Evolutionary conservation across 2,113 vertebrate genomes (phyloP).

Genomic region (Gallinago paraguaiae): DNA sequence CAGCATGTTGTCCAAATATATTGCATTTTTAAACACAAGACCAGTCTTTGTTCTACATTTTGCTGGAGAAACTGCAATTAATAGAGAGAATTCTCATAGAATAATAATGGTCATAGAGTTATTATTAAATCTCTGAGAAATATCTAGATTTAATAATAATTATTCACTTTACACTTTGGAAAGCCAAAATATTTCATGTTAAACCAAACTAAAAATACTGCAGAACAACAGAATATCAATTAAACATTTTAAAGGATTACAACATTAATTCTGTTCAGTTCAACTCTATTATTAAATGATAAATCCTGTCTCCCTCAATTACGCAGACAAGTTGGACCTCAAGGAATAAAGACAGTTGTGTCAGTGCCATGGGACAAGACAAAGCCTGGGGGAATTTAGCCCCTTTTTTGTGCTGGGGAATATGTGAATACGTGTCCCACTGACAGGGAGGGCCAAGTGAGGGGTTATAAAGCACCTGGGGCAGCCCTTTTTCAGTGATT

Average conservation of each 20-base stretch:
- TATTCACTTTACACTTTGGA: neutral
- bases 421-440: neutral
- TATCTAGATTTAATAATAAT: neutral
- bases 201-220: conserved; percentile 65
- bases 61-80: conserved; percentile 14
- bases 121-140: neutral
- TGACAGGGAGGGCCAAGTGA: neutral
- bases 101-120: neutral
- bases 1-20: conserved; percentile 59
- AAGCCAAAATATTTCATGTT: conserved; percentile 59
- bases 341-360: neutral
- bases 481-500: neutral
- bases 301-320: neutral
- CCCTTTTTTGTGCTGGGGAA: neutral
- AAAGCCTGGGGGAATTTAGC: neutral
- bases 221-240: conserved; percentile 60
- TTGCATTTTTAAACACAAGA: conserved; percentile 49
- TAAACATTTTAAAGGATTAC: conserved; percentile 67
- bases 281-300: conserved; percentile 34
- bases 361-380: neutral
- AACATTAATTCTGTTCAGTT: conserved; percentile 34
- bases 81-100: conserved; percentile 19
- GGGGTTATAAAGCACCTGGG: neutral
- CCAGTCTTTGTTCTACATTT: conserved; percentile 55
- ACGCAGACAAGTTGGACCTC: neutral